Evolutionary conservation across 2,888 invertebrate genomes (phyloP), one percentile per base, ranked within the genome.

Genomic region (Trichacis sp.): DNA sequence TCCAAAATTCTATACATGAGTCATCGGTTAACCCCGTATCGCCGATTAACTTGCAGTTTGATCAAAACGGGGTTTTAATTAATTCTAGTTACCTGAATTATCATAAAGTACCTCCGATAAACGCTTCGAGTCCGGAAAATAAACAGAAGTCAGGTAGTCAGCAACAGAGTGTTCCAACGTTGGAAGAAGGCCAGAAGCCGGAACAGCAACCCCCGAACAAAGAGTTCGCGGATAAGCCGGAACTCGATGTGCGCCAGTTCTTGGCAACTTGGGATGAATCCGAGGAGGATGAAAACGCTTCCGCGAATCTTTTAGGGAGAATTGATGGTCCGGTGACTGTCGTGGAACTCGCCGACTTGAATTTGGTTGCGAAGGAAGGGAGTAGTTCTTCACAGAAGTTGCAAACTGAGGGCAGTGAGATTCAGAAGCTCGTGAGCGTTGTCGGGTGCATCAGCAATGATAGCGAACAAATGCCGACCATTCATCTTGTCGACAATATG

Each of bases 241-340:
- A 77, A 5, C 68, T 85, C 1, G 84, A 85, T 36, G 84, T 85
- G 4, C 74, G 84, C 11, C 83, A 85, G 45, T 85, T 84, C 69
- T 58, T 85, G 29, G 84, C 82, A 1, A 85, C 75, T 40, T 85
- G 84, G 84, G 84, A 83, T 54, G 83, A 83, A 43, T 80, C 81
- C 1, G 83, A 81, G 46, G 84, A 84, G 9, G 84, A 84, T 47
- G 82, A 84, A 11, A 76, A 73, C 24, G 59, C 74, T 1, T 68
- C 69, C 30, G 58, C 70, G 0, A 77, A 68, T 45, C 59, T 72
- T 24, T 43, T 77, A 6, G 76, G 59, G 3, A 71, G 74, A 9
- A 69, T 75, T 3, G 64, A 71, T 2, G 30, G 62, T 1, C 71
- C 80, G 0, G 71, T 77, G 1, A 72, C 78, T 0, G 75, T 78